phyloP scores from a whole-genome alignment of 1,140 invertebrate genomes.

The Papilio polyxenes region DNA sequence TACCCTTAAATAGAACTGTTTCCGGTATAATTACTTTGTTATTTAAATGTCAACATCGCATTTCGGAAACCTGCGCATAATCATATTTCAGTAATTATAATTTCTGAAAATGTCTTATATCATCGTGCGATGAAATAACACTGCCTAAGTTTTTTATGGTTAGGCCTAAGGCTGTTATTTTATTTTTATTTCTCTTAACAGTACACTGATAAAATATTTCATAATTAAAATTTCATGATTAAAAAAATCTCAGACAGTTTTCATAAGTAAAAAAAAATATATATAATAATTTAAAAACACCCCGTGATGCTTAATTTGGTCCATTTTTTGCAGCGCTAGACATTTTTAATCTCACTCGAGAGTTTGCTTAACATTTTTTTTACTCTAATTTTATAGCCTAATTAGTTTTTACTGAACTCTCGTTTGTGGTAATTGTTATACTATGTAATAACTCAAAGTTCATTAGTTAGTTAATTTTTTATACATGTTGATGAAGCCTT shows the following conservation, averaged over 20 bases:
- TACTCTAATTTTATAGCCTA: neutral
- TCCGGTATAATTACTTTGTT: no score
- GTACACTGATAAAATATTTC: neutral
- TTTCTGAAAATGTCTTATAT: no score
- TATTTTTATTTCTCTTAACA: neutral
- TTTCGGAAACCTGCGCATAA: no score
- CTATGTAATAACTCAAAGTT: neutral
- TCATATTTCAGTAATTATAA: no score
- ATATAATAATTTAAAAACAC: constrained; percentile 1
- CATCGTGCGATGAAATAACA: no score
- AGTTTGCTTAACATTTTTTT: constrained; percentile 6
- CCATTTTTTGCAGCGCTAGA: constrained; percentile 7
- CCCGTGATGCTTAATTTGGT: neutral
- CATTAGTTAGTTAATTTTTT: neutral
- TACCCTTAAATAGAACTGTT: no score
- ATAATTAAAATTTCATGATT: neutral
- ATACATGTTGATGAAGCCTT: neutral
- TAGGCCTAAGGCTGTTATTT: no score
- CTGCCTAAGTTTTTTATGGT: no score
- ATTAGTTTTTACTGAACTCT: neutral
- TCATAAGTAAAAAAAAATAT: neutral
- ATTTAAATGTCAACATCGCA: no score
- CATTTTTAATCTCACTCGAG: constrained; percentile 16
- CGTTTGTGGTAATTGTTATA: neutral
- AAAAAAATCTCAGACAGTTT: constrained; percentile 12